Conservation (phyloP, 1,140 invertebrate species). For the Episyrphus balteatus region DNA sequence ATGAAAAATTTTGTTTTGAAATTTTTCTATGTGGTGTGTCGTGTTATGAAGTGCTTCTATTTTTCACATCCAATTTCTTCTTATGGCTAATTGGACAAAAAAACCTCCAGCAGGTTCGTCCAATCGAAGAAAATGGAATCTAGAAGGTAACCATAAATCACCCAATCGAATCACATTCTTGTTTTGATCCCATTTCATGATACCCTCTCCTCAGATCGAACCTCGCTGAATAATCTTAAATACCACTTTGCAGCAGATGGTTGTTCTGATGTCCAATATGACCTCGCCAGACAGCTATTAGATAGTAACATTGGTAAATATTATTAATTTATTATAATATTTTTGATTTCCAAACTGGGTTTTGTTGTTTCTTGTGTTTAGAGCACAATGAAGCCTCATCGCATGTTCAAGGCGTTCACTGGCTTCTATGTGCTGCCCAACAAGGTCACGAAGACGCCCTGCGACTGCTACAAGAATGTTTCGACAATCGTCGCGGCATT, state of each 20-base stretch:
- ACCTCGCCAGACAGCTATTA: slow-evolving; percentile 51
- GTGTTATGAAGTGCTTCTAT: too few relatives aligned
- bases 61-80: neutral
- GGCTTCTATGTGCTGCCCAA: slow-evolving; percentile 79
- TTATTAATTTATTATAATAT: neutral
- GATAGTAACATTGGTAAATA: slow-evolving; percentile 44
- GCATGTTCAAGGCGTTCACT: slow-evolving; percentile 62
- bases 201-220: slow-evolving; percentile 36
- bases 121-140: slow-evolving; percentile 30
- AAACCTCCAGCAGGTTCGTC: slow-evolving; percentile 23
- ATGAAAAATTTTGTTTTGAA: too few relatives aligned
- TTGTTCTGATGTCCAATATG: slow-evolving; percentile 54
- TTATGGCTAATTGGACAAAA: slow-evolving; percentile 31
- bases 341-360: neutral
- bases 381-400: slow-evolving; percentile 35
- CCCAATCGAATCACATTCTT: neutral
- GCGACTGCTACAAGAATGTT: slow-evolving; percentile 63
- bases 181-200: slow-evolving; percentile 13
- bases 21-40: too few relatives aligned
- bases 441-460: slow-evolving; percentile 81
- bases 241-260: slow-evolving; percentile 54
- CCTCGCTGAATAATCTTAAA: slow-evolving; percentile 44
- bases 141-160: slow-evolving; percentile 19
- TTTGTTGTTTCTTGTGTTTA: neutral
- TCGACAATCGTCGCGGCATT: slow-evolving; percentile 64